These are phyloP conservation scores for Cataglyphis rosenhaueri DNA, from an alignment of 2,888 invertebrate genomes.

Conservation along the genomic window DNA sequence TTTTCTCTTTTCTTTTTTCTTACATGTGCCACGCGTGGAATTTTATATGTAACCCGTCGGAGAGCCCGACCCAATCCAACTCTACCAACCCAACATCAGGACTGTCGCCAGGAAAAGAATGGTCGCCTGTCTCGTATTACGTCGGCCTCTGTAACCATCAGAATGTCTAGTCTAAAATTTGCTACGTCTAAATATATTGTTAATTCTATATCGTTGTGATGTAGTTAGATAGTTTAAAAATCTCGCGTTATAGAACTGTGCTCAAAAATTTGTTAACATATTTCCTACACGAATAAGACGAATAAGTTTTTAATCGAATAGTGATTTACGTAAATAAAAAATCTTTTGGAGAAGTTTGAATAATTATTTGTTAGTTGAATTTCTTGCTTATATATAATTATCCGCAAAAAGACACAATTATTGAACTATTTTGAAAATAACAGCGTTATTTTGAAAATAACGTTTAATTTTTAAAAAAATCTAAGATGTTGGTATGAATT, in stretches of 20 bases:
- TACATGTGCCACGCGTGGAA: conserved; percentile 17
- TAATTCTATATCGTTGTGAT: background rate
- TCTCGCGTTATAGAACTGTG: background rate
- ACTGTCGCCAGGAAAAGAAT: conserved; percentile 52
- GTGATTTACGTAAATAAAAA: background rate
- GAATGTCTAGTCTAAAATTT: conserved; percentile 3
- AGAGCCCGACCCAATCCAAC: conserved; percentile 8
- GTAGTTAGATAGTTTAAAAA: background rate
- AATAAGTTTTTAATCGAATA: background rate
- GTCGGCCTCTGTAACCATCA: conserved; percentile 19
- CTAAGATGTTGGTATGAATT: background rate
- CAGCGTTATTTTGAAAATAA: background rate
- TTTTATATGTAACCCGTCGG: conserved; percentile 27
- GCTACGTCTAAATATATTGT: conserved; percentile 18
- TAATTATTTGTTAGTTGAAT: background rate
- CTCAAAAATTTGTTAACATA: background rate
- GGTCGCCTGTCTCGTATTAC: conserved; percentile 42
- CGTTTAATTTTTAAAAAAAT: background rate
- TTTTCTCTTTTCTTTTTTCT: conserved; percentile 12
- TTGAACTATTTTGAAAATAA: background rate
- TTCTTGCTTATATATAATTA: background rate
- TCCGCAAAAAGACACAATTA: background rate
- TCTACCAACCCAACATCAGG: conserved; percentile 12
- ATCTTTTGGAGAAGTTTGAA: background rate
- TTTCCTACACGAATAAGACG: background rate